Evolutionary conservation across 2,888 invertebrate species (phyloP), one percentile per base, ranked within the genome.

Genomic region (Pinctada fucata): DNA sequence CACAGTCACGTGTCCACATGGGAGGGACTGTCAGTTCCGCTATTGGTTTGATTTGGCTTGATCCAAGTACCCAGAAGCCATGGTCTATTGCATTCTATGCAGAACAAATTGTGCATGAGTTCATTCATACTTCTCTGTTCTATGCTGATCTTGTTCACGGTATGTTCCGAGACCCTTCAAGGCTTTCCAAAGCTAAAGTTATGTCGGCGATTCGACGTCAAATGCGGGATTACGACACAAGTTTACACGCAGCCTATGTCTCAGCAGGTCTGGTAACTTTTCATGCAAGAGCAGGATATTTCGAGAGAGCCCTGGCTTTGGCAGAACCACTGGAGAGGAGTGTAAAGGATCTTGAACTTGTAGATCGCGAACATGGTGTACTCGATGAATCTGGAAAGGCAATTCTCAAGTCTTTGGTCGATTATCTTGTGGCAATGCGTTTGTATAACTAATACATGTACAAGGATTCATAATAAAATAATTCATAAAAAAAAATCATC

Each of bases 41-140:
- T 45, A 48, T 75, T 8, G 75, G 75, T 8, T 45, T 75, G 8
- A 68, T 75, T 13, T 75, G 75, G 75, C n/a, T 75, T 58, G 68
- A 75, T 51, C 77, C 77, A 5, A 66, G 72, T 45, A 51, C 63
- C 8, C 13, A n/a, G 1, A 5, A n/a, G 10, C 72, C 72, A 47
- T 77, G 72, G 72, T 51, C 72, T n/a, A 65, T 77, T 52, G 51
- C 77, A 16, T 67, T 68, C 52, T 66, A 51, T 72, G 77, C 77
- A 13, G 77, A 77, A 48, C 50, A 52, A n/a, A 77, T 77, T 47
- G 77, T 77, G 13, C 77, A 77, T 31, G 77, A 77, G 52, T 77
- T 67, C 16, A 77, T 72, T 47, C 77, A 77, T 58, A 77, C 65
- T 51, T 6, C 50, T 47, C 68, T 77, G 45, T 72, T 72, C 66